Conservation (phyloP, 2,888 invertebrate species). For the Eudasyphora cyanicolor region DNA sequence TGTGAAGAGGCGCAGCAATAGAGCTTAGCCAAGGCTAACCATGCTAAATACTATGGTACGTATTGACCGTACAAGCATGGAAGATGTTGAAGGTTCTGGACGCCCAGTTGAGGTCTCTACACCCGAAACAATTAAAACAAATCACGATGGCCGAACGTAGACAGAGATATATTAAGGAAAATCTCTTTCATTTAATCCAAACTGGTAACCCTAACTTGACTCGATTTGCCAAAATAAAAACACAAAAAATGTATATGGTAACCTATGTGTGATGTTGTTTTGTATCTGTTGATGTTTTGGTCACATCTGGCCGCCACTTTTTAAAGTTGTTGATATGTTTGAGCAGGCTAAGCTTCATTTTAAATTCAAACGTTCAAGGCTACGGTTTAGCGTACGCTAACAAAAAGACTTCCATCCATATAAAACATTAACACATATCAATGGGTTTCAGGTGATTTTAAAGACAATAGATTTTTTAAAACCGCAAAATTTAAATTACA, state of each 20-base stretch:
- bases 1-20: no score
- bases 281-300: conserved; percentile 37
- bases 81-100: no score
- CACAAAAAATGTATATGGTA: not conserved
- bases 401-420: no score
- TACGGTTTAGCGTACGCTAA: no score
- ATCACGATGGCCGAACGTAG: no score
- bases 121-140: no score
- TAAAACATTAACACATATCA: not conserved
- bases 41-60: no score
- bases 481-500: not conserved
- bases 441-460: conserved; percentile 57
- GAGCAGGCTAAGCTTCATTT: conserved; percentile 57
- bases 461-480: not conserved
- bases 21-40: no score
- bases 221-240: not conserved
- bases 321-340: conserved; percentile 47
- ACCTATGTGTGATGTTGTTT: conserved; percentile 1
- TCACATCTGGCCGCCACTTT: conserved; percentile 45
- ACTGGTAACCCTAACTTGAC: not conserved
- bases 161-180: no score
- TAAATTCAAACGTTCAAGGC: conserved; percentile 60
- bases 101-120: no score
- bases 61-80: no score
- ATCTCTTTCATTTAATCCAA: no score